Evolutionary conservation across 2,113 vertebrate genomes (phyloP), one percentile per base, ranked within the genome.

Genomic region (Hippoglossus stenolepis): DNA sequence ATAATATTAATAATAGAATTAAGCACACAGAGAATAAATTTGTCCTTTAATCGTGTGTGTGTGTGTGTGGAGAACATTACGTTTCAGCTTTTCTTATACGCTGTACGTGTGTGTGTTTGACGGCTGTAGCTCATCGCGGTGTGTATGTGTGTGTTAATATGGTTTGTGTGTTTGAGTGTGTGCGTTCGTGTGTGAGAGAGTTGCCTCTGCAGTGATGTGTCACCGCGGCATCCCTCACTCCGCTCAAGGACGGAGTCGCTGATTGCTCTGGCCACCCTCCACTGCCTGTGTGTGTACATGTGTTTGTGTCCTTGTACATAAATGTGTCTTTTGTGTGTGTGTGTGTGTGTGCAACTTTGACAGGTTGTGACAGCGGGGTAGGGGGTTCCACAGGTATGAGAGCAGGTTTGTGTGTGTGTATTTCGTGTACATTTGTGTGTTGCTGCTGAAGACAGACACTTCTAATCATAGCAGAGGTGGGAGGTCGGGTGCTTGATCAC

Each of bases 261-360:
- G 84, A 90, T 90, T 85, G 70, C 65, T 53, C 71, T 7, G 54
- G 70, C 74, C 80, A 66, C 51, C 82, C 75, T 84, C 76, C 28
- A 35, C 72, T 77, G 65, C 63, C 31, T 82, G 5, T 2, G n/a
- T 56, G 63, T 75, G 77, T 63, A 17, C 69, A 21, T 66, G 70
- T 72, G 75, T 60, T 68, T 62, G 73, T 73, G 70, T 57, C 67
- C 49, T 56, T 59, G 38, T 18, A 35, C 15, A 35, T 20, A 0
- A 14, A 23, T 38, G 35, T 63, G 38, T 14, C 2, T 11, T 21
- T 28, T 20, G 45, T 24, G 70, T 57, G 43, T 23, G 70, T 54
- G 14, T 62, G 60, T 40, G 53, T 56, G 53, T 56, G 51, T 53
- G 3, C 13, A 24, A 13, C 53, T n/a, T 54, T 54, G 53, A 54